phyloP scores from a whole-genome alignment of 2,888 invertebrate species.

The Hylaea fasciaria region DNA sequence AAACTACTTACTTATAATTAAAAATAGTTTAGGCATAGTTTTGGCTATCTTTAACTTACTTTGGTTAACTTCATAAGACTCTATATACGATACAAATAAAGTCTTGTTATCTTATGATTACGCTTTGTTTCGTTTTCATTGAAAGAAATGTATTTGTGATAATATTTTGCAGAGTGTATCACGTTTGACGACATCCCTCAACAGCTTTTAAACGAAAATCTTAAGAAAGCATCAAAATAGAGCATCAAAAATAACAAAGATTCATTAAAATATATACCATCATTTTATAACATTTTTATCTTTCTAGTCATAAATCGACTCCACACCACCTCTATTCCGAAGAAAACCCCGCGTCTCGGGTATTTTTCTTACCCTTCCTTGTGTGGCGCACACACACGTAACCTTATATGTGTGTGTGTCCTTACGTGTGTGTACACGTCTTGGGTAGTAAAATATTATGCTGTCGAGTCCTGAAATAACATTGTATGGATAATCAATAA shows the following conservation, averaged over 20 bases:
- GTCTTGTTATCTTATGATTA: too few relatives aligned
- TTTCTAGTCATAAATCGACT: constrained; percentile 41
- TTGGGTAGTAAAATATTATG: constrained; percentile 85
- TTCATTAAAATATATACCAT: background rate
- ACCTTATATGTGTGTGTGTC: constrained; percentile 43
- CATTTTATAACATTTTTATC: background rate
- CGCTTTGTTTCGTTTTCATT: too few relatives aligned
- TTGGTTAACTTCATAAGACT: too few relatives aligned
- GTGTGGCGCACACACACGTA: constrained; percentile 45
- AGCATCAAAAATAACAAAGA: background rate
- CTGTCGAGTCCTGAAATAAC: constrained; percentile 84
- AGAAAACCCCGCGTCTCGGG: constrained; percentile 80
- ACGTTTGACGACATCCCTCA: too few relatives aligned
- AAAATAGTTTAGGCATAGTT: too few relatives aligned
- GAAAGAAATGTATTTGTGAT: too few relatives aligned
- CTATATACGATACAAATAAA: too few relatives aligned
- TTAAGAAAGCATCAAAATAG: background rate
- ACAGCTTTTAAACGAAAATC: background rate
- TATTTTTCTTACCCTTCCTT: constrained; percentile 76
- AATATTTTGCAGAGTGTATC: too few relatives aligned
- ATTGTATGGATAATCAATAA: constrained; percentile 86
- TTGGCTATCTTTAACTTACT: too few relatives aligned
- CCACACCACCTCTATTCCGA: constrained; percentile 56
- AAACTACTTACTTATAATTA: too few relatives aligned
- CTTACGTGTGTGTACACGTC: constrained; percentile 62